Evolutionary conservation across 2,888 invertebrate species (phyloP).

Genomic region (Beris chalybata): DNA sequence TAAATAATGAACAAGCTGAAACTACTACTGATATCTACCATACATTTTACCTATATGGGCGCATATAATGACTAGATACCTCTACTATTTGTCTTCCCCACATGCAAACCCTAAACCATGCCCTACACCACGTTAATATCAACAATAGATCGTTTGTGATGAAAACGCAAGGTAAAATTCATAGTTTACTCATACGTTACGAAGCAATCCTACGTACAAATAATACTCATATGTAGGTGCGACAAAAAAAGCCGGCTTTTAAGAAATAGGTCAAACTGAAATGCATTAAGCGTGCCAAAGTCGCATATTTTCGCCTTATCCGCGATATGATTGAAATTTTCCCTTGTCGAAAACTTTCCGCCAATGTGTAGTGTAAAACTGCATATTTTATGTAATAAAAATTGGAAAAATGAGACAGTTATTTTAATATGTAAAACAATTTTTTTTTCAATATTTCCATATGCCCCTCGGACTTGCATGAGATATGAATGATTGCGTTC

Average conservation of each 20-base stretch:
- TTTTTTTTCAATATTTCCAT: too few species aligned
- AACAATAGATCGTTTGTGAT: constrained; percentile 13
- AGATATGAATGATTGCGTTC: too few species aligned
- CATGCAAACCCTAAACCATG: constrained; percentile 28
- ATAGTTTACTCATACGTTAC: too few species aligned
- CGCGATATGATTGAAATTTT: not conserved
- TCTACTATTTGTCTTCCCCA: not conserved
- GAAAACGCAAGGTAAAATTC: constrained; percentile 7
- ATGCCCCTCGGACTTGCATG: too few species aligned
- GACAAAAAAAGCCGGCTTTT: constrained; percentile 21
- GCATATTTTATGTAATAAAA: constrained; percentile 26
- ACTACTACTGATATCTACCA: not conserved
- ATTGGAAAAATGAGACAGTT: too few species aligned
- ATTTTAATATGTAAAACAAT: too few species aligned
- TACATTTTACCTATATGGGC: not conserved
- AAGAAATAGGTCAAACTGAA: constrained; percentile 22
- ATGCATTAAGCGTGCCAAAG: constrained; percentile 28
- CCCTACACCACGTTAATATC: constrained; percentile 15
- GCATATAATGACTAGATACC: not conserved
- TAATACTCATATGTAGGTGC: not conserved
- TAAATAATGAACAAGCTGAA: not conserved
- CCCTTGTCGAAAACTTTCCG: too few species aligned
- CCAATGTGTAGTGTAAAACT: constrained; percentile 1
- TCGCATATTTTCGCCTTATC: constrained; percentile 7
- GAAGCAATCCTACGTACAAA: too few species aligned